Conservation (phyloP, 2,113 vertebrate species). For the Sporophila hypoxantha region DNA sequence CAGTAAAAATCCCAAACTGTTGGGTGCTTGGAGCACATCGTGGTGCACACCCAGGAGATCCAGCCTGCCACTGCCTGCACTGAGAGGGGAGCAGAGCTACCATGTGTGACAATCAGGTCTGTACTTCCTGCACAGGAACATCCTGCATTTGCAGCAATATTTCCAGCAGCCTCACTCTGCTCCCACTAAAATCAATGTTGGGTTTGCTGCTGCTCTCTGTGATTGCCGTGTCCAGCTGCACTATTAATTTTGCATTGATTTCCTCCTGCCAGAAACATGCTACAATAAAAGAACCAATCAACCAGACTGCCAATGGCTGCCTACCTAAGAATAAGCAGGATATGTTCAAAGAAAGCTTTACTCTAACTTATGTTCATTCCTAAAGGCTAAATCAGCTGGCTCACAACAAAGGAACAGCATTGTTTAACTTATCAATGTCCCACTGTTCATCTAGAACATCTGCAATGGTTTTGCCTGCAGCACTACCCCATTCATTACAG, state of each 20-base stretch:
- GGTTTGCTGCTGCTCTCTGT: not conserved
- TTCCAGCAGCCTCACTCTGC: not conserved
- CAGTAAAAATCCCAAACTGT: not conserved
- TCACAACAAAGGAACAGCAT: slow-evolving; percentile 31
- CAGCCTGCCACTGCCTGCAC: not conserved
- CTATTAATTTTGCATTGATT: not conserved
- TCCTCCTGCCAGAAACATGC: not conserved
- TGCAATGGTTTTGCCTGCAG: slow-evolving; percentile 45
- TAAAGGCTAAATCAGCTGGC: slow-evolving; percentile 33
- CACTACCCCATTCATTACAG: slow-evolving; percentile 42
- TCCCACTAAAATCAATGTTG: not conserved
- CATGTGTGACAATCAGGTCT: not conserved
- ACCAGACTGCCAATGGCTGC: not conserved
- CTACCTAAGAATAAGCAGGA: slow-evolving; percentile 46
- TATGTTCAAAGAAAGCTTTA: slow-evolving; percentile 27
- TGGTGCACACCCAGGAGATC: not conserved
- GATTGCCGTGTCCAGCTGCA: not conserved
- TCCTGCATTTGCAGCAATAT: not conserved
- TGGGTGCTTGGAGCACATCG: not conserved
- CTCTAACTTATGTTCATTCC: not conserved
- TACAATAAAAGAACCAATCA: not conserved
- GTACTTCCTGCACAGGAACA: not conserved
- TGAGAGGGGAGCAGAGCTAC: not conserved
- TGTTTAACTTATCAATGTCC: slow-evolving; percentile 52
- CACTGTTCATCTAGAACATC: slow-evolving; percentile 52